phyloP scores from a whole-genome alignment of 2,797 vertebrate species.

The Myripristis jacobus region DNA sequence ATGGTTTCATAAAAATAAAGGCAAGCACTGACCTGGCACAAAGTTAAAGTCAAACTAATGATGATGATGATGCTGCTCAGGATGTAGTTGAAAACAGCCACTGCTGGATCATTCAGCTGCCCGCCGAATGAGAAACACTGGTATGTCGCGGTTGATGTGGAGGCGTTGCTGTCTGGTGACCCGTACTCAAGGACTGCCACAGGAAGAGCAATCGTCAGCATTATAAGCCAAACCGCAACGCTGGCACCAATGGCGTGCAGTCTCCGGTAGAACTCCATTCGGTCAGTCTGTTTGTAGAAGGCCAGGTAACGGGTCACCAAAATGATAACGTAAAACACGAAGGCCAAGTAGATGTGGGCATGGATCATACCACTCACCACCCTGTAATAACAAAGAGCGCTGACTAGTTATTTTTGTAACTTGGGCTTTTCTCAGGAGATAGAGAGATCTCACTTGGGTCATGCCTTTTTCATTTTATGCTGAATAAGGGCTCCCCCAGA shows the following conservation, averaged over 20 bases:
- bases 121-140: constrained; percentile 80
- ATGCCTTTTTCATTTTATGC: too few species aligned
- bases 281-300: constrained; percentile 57
- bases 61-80: constrained; percentile 61
- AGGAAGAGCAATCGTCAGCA: constrained; percentile 53
- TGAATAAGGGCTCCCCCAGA: too few species aligned
- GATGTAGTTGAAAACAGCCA: constrained; percentile 72
- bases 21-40: constrained; percentile 51
- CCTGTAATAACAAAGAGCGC: background rate
- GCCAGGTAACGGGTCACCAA: constrained; percentile 58
- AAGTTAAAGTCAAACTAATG: constrained; percentile 51
- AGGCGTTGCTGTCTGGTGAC: background rate
- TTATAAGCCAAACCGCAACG: constrained; percentile 72
- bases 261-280: constrained; percentile 58
- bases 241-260: constrained; percentile 59
- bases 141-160: fast-evolving
- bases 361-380: constrained; percentile 74
- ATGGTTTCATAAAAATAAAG: too few species aligned
- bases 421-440: too few species aligned
- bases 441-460: too few species aligned
- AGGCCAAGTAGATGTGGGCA: constrained; percentile 80
- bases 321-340: constrained; percentile 78
- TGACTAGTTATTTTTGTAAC: background rate
- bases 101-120: constrained; percentile 31
- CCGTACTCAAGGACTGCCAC: constrained; percentile 67